These are phyloP conservation scores for Tipula helvola DNA, from an alignment of 2,888 invertebrate species.

Conservation along the genomic window DNA sequence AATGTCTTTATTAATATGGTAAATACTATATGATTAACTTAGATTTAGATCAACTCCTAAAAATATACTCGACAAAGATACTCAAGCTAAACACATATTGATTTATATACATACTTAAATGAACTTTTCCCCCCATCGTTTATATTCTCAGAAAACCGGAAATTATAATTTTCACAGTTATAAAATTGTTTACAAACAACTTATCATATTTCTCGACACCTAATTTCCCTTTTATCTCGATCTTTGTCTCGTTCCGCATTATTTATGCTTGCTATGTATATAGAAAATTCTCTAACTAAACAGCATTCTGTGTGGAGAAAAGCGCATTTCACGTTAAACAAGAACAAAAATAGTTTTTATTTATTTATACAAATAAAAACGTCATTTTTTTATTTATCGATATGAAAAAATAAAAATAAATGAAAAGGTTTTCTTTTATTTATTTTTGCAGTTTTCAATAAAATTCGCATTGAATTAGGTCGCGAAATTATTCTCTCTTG, in stretches of 20 bases:
- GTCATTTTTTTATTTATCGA: background rate
- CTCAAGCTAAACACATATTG: no score
- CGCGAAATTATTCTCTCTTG: background rate
- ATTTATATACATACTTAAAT: background rate
- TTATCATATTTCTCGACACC: background rate
- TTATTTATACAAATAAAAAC: background rate
- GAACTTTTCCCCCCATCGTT: background rate
- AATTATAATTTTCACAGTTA: background rate
- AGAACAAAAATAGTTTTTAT: background rate
- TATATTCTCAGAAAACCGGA: background rate
- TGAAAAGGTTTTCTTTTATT: background rate
- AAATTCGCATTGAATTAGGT: background rate
- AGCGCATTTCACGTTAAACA: background rate
- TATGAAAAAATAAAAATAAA: background rate
- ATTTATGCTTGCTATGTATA: background rate
- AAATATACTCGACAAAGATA: background rate
- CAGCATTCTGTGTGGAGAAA: background rate
- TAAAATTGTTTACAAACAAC: conserved; percentile 4
- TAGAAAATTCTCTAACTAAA: background rate
- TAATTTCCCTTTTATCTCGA: conserved; percentile 4
- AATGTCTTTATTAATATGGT: background rate
- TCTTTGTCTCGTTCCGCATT: background rate
- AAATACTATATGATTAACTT: background rate
- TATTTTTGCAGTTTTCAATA: background rate
- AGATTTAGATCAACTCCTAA: background rate